Evolutionary conservation across 1,140 invertebrate genomes (phyloP).

Genomic region (Planococcus citri): DNA sequence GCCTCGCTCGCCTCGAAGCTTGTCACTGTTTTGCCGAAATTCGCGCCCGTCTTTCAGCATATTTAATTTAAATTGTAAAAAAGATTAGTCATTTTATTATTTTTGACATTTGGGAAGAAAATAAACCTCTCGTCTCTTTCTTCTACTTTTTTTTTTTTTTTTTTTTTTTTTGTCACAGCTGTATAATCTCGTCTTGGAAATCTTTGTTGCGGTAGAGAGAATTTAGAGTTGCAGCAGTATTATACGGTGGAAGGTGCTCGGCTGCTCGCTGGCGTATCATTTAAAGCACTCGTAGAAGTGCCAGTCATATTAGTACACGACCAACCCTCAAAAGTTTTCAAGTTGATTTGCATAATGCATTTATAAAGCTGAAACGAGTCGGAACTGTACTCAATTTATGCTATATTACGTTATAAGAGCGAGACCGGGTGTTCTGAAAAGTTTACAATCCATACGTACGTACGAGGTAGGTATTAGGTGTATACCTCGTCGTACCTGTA

Average conservation of each 20-base stretch:
- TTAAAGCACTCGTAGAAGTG: constrained; percentile 6
- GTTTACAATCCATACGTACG: no score
- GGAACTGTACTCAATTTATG: constrained; percentile 2
- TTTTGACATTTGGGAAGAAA: not conserved
- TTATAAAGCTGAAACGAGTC: constrained; percentile 2
- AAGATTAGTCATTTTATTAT: constrained; percentile 1
- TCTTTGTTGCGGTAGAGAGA: not conserved
- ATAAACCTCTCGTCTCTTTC: not conserved
- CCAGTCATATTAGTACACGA: not conserved
- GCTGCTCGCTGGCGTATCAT: no score
- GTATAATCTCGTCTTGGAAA: not conserved
- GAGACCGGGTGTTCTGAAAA: not conserved
- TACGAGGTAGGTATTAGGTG: no score
- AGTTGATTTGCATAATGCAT: constrained; percentile 7
- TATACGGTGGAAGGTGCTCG: constrained; percentile 4
- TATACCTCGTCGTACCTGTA: no score
- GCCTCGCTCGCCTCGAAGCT: no score
- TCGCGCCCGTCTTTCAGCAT: no score
- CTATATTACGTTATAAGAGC: not conserved
- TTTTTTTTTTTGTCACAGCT: not conserved
- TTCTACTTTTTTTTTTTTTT: no score
- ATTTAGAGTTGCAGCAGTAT: no score
- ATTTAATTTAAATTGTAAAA: constrained; percentile 1
- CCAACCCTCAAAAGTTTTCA: not conserved
- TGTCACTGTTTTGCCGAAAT: not conserved